Conservation (phyloP, 2,113 vertebrate genomes). For the Pseudorasbora parva region DNA sequence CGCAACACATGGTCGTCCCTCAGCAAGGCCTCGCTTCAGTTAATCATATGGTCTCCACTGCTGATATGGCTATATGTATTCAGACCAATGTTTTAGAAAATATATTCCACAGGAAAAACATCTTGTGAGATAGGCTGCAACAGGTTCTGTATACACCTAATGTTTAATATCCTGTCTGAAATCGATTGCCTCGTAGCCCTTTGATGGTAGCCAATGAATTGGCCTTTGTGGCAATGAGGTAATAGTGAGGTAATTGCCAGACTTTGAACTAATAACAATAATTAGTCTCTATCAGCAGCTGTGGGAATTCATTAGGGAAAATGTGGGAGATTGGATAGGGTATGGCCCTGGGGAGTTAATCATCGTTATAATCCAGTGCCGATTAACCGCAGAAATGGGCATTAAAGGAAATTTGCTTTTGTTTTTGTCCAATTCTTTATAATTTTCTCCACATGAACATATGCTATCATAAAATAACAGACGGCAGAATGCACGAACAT, state of each 20-base stretch:
- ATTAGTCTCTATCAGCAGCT: constrained; percentile 27
- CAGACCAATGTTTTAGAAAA: constrained; percentile 7
- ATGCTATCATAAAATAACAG: background rate
- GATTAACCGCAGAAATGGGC: background rate
- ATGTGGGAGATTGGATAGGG: constrained; percentile 8
- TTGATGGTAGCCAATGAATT: constrained; percentile 25
- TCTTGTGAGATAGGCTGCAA: constrained; percentile 20
- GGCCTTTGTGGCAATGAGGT: constrained; percentile 42
- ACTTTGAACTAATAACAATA: constrained; percentile 45
- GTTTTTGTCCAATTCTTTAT: background rate
- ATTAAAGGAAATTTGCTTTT: background rate
- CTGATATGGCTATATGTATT: constrained; percentile 42
- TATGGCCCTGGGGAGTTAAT: background rate
- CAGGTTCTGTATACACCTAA: background rate
- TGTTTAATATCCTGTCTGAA: constrained; percentile 53
- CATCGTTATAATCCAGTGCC: constrained; percentile 23
- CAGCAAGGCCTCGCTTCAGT: constrained; percentile 18
- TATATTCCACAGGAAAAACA: background rate
- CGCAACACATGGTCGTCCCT: constrained; percentile 29
- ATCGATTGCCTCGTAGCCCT: constrained; percentile 35
- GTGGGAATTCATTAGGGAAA: constrained; percentile 28
- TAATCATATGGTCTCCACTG: background rate
- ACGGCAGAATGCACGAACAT: background rate
- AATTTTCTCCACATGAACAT: background rate
- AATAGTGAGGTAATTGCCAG: constrained; percentile 47